Conservation (phyloP, 35 echinoderm and acorn worm species). For the Hemicentrotus pulcherrimus region DNA sequence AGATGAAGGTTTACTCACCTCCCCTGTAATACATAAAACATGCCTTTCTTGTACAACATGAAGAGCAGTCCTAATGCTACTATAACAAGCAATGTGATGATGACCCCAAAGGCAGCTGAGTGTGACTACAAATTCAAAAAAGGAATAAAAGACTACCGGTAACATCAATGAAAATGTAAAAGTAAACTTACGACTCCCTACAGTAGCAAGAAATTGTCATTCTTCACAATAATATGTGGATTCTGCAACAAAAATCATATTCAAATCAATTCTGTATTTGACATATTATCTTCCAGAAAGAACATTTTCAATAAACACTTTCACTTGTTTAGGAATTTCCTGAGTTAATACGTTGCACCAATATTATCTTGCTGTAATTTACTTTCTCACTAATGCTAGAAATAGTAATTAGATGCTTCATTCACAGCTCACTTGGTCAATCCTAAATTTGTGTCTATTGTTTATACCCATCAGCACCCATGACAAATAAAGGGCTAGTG, state of each 20-base stretch:
- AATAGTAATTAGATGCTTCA: too few species aligned
- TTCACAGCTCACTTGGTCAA: too few species aligned
- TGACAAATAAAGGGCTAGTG: not conserved
- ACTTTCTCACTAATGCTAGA: too few species aligned
- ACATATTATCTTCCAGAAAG: too few species aligned
- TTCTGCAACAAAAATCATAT: not conserved
- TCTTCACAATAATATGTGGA: not conserved
- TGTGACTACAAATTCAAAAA: not conserved
- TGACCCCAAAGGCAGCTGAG: not conserved
- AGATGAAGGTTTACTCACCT: constrained; percentile 17
- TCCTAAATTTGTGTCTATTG: too few species aligned
- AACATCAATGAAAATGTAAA: not conserved
- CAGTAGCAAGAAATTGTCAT: not conserved
- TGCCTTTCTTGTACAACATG: constrained; percentile 43
- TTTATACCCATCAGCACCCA: too few species aligned
- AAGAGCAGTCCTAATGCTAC: constrained; percentile 25
- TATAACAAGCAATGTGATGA: constrained; percentile 49
- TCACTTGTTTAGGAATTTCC: too few species aligned
- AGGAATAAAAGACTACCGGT: not conserved
- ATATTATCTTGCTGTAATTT: too few species aligned
- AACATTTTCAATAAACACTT: too few species aligned
- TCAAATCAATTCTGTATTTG: not conserved
- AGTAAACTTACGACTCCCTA: not conserved
- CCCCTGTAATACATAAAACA: not conserved
- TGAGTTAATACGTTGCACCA: too few species aligned